These are phyloP conservation scores for Struthio camelus DNA, from an alignment of 2,113 vertebrate genomes.

Conservation along the genomic window DNA sequence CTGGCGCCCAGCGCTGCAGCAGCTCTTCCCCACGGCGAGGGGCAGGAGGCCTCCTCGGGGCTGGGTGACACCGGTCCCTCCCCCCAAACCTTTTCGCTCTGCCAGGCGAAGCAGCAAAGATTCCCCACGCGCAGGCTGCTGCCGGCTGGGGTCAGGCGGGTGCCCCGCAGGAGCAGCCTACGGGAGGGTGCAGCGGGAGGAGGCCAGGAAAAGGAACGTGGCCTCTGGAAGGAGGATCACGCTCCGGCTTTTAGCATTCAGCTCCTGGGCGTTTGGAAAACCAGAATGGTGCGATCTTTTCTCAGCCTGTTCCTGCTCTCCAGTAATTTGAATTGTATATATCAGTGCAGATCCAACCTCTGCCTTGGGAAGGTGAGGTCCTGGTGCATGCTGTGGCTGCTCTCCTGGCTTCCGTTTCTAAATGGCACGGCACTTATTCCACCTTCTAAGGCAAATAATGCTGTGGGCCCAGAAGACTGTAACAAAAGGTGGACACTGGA, in stretches of 20 bases:
- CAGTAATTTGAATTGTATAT: accelerated
- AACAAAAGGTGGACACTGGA: not conserved
- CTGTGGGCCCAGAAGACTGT: not conserved
- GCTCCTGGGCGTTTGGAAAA: not conserved
- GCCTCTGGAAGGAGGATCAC: no score
- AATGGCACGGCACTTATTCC: not conserved
- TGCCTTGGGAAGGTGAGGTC: not conserved
- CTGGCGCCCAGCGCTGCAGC: not conserved
- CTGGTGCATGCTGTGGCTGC: accelerated
- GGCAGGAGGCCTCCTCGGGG: not conserved
- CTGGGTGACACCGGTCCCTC: no score
- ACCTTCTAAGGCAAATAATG: not conserved
- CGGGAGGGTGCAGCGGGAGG: not conserved
- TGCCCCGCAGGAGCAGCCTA: accelerated
- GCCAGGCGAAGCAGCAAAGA: not conserved
- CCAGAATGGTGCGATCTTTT: accelerated
- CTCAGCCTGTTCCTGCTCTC: not conserved
- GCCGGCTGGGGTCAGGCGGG: no score
- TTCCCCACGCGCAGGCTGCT: not conserved
- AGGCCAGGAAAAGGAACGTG: not conserved
- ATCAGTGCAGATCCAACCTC: not conserved
- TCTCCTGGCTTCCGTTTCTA: not conserved
- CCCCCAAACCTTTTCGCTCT: not conserved
- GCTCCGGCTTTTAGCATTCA: not conserved
- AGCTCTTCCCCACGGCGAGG: not conserved